These are phyloP conservation scores for Psittacula cyanocephala DNA, from an alignment of 2,113 vertebrate genomes.

Conservation along the genomic window DNA sequence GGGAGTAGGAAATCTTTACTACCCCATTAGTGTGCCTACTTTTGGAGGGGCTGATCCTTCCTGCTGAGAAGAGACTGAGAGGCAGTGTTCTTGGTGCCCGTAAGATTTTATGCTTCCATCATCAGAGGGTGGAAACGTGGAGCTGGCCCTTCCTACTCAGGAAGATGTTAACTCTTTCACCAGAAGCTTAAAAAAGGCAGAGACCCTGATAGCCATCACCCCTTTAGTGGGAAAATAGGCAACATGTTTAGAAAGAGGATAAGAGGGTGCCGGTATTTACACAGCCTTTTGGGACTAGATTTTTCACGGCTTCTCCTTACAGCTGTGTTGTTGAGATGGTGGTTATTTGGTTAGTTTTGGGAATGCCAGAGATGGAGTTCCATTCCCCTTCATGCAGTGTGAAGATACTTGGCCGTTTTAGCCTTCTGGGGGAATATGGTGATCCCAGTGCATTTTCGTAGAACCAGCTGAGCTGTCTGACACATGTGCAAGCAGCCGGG, in stretches of 20 bases:
- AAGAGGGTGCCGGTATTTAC: neutral
- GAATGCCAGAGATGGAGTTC: neutral
- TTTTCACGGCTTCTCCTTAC: neutral
- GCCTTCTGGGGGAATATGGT: accelerated
- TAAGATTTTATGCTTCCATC: neutral
- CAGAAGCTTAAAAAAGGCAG: neutral
- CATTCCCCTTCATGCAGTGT: neutral
- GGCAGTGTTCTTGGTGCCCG: neutral
- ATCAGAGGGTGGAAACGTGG: neutral
- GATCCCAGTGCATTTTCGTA: neutral
- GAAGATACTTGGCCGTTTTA: neutral
- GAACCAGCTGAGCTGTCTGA: neutral
- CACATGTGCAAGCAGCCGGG: neutral
- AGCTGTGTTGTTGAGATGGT: neutral
- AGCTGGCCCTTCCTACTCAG: neutral
- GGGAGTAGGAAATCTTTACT: neutral
- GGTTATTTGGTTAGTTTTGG: neutral
- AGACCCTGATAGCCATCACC: neutral
- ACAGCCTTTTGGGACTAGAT: neutral
- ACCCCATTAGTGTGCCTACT: no score
- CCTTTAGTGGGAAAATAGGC: neutral
- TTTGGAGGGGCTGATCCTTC: neutral
- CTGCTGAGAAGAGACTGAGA: accelerated
- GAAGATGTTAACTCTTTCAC: neutral
- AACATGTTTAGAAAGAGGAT: neutral